Base-by-base conservation (phyloP, 2,888 invertebrate species). In the Erebia palarica region DNA sequence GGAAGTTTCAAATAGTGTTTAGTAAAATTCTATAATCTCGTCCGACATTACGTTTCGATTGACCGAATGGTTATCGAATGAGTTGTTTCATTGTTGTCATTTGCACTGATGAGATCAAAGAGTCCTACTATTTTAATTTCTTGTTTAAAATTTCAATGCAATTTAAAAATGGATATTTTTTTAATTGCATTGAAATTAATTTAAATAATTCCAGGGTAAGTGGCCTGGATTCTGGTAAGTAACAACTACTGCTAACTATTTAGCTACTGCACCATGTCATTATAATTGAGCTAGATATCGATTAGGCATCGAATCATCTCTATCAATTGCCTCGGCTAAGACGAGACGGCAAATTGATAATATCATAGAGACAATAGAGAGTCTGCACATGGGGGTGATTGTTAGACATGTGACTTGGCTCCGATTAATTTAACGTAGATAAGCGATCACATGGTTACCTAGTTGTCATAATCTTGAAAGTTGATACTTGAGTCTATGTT, bases 51-150 rank as follows among this genome's bases (percentile, higher is more conserved):
- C 58, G 69, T 69, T 72, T 73, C 61, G 68, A 71, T 76, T 73
- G 73, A 70, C 68, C 70, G 72, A 73, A 75, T 74, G 68, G 69
- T 68, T 73, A 69, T 64, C 72, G 69, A 75, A 71, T 73, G 74
- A 74, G 55, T 75, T 75, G 68, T 65, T 75, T 73, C 74, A 71
- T 75, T 76, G 71, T 74, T 77, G 78, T 77, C 77, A 73, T 61
- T 73, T 73, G 76, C 78, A 75, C 57, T 65, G 69, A 70, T 61
- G 70, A 73, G 53, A 70, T 72, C 73, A 73, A 72, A 73, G 70
- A 49, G 61, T 61, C 18, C 10, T 5, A 58, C 4, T 14, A 11
- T 27, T 27, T 21, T 1, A 64, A 73, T 27, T 55, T 66, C 67
- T 64, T 67, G 49, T 55, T 57, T 18, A 18, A 64, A 36, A 36